phyloP scores from a whole-genome alignment of 2,113 vertebrate genomes.

The Rana temporaria region DNA sequence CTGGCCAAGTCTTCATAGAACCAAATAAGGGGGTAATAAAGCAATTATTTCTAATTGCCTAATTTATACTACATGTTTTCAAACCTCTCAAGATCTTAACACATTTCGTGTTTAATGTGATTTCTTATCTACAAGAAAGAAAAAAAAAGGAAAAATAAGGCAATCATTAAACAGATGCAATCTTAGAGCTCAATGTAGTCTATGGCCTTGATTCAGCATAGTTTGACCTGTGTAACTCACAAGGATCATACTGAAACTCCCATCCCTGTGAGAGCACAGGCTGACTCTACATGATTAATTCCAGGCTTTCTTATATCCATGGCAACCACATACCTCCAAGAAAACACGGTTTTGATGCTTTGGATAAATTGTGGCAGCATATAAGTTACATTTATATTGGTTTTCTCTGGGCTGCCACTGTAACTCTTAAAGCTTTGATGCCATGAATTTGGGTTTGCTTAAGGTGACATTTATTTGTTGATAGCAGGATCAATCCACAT shows the following conservation, averaged over 20 bases:
- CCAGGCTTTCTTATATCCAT: neutral
- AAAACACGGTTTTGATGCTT: constrained; percentile 8
- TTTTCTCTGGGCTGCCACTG: neutral
- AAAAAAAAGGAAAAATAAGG: neutral
- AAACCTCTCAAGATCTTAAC: neutral
- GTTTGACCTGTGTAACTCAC: constrained; percentile 1
- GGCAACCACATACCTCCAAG: constrained; percentile 13
- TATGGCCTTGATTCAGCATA: constrained; percentile 12
- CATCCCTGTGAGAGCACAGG: neutral
- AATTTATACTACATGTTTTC: neutral
- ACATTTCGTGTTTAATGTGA: neutral
- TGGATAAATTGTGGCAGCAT: constrained; percentile 7
- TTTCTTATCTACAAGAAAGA: neutral
- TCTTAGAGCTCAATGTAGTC: neutral
- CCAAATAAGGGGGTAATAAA: neutral
- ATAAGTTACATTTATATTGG: constrained; percentile 10
- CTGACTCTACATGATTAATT: neutral
- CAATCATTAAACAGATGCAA: neutral
- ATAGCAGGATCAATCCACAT: too few species aligned
- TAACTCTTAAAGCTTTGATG: neutral
- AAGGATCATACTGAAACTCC: neutral
- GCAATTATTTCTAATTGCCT: neutral
- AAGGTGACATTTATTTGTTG: too few species aligned
- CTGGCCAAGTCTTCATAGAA: neutral
- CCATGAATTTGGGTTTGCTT: neutral